Evolutionary conservation across 2,888 invertebrate genomes (phyloP), one percentile per base, ranked within the genome.

Genomic region (Drosophila pullipes): DNA sequence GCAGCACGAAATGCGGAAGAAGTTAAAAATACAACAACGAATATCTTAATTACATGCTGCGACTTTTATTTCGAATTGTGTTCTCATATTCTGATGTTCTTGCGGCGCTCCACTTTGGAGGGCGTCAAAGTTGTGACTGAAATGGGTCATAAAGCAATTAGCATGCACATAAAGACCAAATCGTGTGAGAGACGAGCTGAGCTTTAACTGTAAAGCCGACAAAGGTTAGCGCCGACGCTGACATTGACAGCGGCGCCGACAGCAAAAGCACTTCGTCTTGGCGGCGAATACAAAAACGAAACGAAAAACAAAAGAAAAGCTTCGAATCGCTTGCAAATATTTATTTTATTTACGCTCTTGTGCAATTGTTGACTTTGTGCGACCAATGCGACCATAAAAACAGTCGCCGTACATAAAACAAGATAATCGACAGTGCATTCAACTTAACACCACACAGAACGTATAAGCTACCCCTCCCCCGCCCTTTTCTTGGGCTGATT

Each of bases 121-220:
- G 62, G 67, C 59, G 39, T 60, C 68, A 60, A 74, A 71, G 67
- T 75, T 76, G 59, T 58, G 22, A 64, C 64, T 41, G 47, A 86
- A 80, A 77, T 89, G 82, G 87, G 87, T 82, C 86, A 88, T 80
- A 82, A 85, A 81, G 75, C 74, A 88, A 88, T 87, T 86, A 88
- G 74, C 83, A 65, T 75, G 76, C 72, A 77, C 67, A 72, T 81
- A 74, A 66, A 77, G 76, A 70, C 65, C 72, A 83, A 85, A 83
- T 83, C 82, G 70, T 65, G 78, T 72, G 84, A 74, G 79, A 55
- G 81, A 78, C 63, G 71, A 68, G 66, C 71, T 60, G 54, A 70
- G 76, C 55, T 76, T 78, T 82, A 85, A 87, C 85, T 83, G 87
- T 86, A 83, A 85, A 83, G 80, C 80, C 82, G 76, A 73, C 76